Base-by-base conservation (phyloP, 2,888 invertebrate genomes). In the Epistrophella euchroma region DNA sequence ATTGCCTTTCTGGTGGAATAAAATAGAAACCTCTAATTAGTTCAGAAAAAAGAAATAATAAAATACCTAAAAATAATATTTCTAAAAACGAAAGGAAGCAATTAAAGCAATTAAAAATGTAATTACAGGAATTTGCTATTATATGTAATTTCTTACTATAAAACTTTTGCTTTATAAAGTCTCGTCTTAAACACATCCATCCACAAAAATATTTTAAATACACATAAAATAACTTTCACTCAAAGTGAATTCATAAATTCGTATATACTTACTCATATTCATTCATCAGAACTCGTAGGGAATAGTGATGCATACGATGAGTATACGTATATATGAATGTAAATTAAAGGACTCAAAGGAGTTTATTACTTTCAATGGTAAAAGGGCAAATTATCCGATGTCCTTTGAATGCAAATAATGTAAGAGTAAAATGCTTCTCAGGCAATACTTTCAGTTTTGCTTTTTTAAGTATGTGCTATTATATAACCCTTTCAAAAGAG, bases 341-440 rank as follows among this genome's bases (percentile, higher is more conserved):
- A 15, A 43, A n/a, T 43, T 43, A n/a, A 43, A 62, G 60, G 60
- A 62, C 60, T 62, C 60, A 62, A 62, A 40, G 60, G 25, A 62
- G 60, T 43, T 40, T 62, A 62, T 62, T 62, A 62, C 40, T 62
- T 62, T 62, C 25, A 43, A 62, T 40, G 40, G 40, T 40, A 62
- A 40, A 62, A 62, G 60, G 60, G 60, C 22, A 62, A 62, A 62
- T 62, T 40, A 40, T 43, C 25, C 40, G 1, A 62, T 62, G 60
- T 62, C 60, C 43, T 62, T 62, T 62, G 60, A 43, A 62, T 62
- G 60, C 40, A 62, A 62, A 62, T 40, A 22, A 28, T n/a, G 22
- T 28, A 62, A 62, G 25, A 11, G 40, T n/a, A 40, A 62, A 62
- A 40, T 25, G 22, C 19, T 43, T 62, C 43, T 25, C 40, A 25